Evolutionary conservation across 2,888 invertebrate species (phyloP).

Genomic region (Antitype chi): DNA sequence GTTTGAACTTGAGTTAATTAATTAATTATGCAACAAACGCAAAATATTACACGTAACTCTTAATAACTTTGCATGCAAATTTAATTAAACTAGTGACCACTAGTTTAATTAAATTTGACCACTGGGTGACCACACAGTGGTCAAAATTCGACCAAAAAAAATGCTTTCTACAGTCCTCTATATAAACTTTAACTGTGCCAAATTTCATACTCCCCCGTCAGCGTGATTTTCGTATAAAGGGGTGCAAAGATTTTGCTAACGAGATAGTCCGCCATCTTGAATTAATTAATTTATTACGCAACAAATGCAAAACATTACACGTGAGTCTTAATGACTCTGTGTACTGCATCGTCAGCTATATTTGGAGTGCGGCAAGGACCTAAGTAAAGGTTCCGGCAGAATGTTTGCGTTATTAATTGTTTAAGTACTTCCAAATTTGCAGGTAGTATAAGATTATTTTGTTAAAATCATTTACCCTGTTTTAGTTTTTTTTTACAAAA

Average conservation of each 20-base stretch:
- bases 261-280: not conserved
- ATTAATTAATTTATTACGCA: constrained; percentile 39
- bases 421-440: constrained; percentile 15
- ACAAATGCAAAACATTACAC: constrained; percentile 43
- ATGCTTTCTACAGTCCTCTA: no score
- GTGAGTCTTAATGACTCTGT: constrained; percentile 22
- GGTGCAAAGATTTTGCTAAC: no score
- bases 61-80: constrained; percentile 23
- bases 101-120: no score
- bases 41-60: constrained; percentile 28
- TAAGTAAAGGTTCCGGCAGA: constrained; percentile 39
- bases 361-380: constrained; percentile 41
- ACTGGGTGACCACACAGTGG: no score
- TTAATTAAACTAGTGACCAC: no score
- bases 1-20: no score
- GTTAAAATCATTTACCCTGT: not conserved
- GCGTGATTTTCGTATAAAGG: no score
- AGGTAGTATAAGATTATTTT: not conserved
- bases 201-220: no score
- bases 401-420: constrained; percentile 27
- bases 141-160: no score
- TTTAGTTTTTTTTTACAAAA: not conserved
- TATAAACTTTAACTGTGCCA: no score
- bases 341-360: constrained; percentile 26
- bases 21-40: constrained; percentile 28